These are phyloP conservation scores for Colius striatus DNA, from an alignment of 2,113 vertebrate genomes.

Conservation along the genomic window DNA sequence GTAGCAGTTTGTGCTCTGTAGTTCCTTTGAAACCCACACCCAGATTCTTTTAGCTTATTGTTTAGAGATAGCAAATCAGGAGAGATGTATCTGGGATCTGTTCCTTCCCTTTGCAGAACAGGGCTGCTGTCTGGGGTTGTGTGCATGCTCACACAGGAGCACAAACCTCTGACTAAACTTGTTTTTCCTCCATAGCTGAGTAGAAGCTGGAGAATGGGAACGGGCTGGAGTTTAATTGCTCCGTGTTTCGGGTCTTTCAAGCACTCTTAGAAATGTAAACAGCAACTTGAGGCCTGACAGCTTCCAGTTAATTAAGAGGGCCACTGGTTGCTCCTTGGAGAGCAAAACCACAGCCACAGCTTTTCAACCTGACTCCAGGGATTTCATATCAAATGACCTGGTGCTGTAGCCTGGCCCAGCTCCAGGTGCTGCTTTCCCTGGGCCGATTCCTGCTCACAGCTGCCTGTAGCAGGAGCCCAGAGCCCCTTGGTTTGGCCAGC, in stretches of 20 bases:
- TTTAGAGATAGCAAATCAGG: background rate
- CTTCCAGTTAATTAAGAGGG: slow-evolving; percentile 8
- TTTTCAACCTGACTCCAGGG: background rate
- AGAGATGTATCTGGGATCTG: background rate
- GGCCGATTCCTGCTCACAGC: background rate
- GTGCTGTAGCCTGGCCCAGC: background rate
- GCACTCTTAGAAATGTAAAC: slow-evolving; percentile 1
- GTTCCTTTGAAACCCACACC: slow-evolving; percentile 12
- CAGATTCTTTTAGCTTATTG: slow-evolving; percentile 33
- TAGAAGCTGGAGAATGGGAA: background rate
- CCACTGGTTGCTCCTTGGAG: background rate
- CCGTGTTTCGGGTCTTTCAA: background rate
- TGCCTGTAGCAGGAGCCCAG: background rate
- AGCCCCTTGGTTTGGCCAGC: no score
- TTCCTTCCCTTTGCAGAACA: background rate
- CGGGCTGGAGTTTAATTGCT: slow-evolving; percentile 26
- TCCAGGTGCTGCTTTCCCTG: background rate
- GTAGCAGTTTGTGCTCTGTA: background rate
- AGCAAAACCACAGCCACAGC: background rate
- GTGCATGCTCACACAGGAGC: slow-evolving; percentile 5
- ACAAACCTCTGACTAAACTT: slow-evolving; percentile 1
- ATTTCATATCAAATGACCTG: background rate
- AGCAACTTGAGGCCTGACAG: background rate
- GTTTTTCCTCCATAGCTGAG: slow-evolving; percentile 22
- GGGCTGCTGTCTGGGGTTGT: background rate